phyloP scores from a whole-genome alignment of 2,888 invertebrate species.

The Stenchaetothrips biformis region DNA sequence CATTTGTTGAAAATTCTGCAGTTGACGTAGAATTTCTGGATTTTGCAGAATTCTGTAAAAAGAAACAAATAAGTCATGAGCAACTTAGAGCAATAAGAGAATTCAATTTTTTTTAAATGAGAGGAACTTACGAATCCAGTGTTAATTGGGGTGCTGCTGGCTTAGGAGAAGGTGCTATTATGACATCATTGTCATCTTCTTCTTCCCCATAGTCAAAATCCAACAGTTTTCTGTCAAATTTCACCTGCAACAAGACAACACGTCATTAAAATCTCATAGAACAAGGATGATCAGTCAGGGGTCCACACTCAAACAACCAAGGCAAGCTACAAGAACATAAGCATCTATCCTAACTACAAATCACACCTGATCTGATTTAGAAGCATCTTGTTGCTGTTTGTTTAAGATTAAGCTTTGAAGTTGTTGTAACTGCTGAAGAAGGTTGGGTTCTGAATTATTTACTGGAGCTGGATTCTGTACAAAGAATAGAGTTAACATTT shows the following conservation, averaged over 20 bases:
- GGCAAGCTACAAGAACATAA: no score
- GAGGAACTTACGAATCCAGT: background rate
- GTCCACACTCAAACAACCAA: no score
- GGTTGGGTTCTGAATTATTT: constrained; percentile 34
- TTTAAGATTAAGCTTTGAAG: constrained; percentile 46
- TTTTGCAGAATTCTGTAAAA: constrained; percentile 67
- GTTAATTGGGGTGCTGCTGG: constrained; percentile 41
- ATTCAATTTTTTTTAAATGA: background rate
- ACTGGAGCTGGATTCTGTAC: background rate
- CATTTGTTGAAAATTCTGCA: constrained; percentile 71
- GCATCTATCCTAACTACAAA: background rate
- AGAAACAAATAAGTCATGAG: constrained; percentile 33
- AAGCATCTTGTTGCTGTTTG: constrained; percentile 35
- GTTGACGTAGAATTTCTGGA: constrained; percentile 82
- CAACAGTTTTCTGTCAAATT: constrained; percentile 77
- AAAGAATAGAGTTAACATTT: background rate
- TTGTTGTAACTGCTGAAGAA: constrained; percentile 38
- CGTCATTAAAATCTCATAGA: no score
- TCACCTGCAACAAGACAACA: constrained; percentile 47
- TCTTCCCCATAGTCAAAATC: constrained; percentile 92
- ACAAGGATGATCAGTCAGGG: no score
- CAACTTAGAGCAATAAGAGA: background rate
- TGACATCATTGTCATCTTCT: constrained; percentile 63
- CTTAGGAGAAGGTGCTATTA: constrained; percentile 25
- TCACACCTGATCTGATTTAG: constrained; percentile 3